Percentiles rank a stretch among this genome's conserved stretches.
phyloP scores from a whole-genome alignment of 2,888 invertebrate species.

The Listrodromus nycthemerus region DNA sequence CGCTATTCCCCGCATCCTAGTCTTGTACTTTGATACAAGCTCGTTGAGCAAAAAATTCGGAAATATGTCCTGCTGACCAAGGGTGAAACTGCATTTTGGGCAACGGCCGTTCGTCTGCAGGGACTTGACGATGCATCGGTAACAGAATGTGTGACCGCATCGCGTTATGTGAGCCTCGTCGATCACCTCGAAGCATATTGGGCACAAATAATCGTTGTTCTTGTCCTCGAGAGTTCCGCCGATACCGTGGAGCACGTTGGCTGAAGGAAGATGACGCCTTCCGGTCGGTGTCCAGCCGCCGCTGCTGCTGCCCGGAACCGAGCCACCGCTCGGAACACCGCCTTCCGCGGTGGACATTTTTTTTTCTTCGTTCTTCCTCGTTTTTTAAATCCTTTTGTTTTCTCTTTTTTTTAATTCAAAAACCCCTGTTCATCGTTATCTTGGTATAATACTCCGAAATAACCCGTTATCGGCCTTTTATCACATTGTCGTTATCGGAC shows the following conservation, averaged over 20 bases:
- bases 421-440: not conserved
- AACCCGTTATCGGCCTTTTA: not conserved
- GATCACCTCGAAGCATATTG: conserved; percentile 95
- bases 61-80: conserved; percentile 91
- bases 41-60: conserved; percentile 95
- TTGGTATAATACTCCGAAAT: not conserved
- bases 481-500: not conserved
- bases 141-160: conserved; percentile 97
- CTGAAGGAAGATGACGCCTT: conserved; percentile 84
- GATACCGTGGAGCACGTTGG: conserved; percentile 87
- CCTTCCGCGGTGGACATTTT: conserved; percentile 54
- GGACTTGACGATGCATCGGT: conserved; percentile 90
- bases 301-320: conserved; percentile 72
- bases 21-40: conserved; percentile 90
- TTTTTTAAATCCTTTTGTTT: not conserved
- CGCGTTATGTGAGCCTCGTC: conserved; percentile 96
- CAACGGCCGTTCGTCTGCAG: conserved; percentile 90
- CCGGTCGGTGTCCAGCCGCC: conserved; percentile 84
- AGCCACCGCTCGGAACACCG: conserved; percentile 73
- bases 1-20: conserved; percentile 85
- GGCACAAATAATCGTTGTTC: conserved; percentile 89
- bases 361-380: not conserved
- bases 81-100: conserved; percentile 92
- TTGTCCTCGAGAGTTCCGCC: conserved; percentile 89
- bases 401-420: not conserved